Conservation (phyloP, 2,888 invertebrate genomes). For the Anticlea derivata region DNA sequence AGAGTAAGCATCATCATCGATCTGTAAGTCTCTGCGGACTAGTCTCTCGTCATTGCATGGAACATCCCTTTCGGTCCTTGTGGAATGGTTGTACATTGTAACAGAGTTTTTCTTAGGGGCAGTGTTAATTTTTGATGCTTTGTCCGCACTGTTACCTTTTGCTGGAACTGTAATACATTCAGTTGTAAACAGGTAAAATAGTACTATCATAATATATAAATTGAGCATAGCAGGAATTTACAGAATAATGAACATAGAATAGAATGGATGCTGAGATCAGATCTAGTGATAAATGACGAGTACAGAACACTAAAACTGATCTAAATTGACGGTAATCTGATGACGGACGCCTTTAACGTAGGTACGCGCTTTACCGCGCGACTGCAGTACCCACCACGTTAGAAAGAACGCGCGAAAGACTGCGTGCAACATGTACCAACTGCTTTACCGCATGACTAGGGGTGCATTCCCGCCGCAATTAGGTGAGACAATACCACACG, state of each 20-base stretch:
- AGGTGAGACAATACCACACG: too few species aligned
- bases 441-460: too few species aligned
- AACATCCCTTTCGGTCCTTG: constrained; percentile 58
- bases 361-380: too few species aligned
- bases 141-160: constrained; percentile 43
- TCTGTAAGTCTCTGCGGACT: constrained; percentile 56
- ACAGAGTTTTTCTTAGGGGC: constrained; percentile 55
- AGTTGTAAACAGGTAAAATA: background rate
- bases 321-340: too few species aligned
- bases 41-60: constrained; percentile 48
- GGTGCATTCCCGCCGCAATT: too few species aligned
- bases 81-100: constrained; percentile 67
- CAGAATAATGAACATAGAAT: background rate
- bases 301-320: too few species aligned
- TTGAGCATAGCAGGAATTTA: constrained; percentile 1
- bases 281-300: background rate
- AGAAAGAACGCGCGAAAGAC: too few species aligned
- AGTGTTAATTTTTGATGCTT: constrained; percentile 42
- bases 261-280: background rate
- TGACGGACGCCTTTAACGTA: too few species aligned
- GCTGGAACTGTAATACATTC: constrained; percentile 43
- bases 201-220: too few species aligned
- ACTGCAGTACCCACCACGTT: too few species aligned
- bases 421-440: too few species aligned
- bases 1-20: constrained; percentile 68